phyloP scores from a whole-genome alignment of 2,113 vertebrate species.

The Nyctereutes procyonoides region DNA sequence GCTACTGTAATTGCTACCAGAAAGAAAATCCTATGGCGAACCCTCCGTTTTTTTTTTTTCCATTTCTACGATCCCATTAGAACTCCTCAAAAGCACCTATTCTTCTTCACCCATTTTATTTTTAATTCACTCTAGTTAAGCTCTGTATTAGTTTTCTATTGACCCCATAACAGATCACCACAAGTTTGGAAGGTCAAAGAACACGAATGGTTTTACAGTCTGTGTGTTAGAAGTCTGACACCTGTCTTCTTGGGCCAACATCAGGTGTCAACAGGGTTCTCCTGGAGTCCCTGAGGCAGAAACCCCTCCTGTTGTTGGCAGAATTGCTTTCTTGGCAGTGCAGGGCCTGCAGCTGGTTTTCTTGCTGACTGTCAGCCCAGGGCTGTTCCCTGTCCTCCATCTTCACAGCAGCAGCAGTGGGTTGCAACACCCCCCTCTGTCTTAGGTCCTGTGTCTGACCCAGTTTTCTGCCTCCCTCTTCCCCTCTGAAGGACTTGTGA shows the following conservation, averaged over 20 bases:
- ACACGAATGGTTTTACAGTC: neutral
- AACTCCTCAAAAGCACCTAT: neutral
- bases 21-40: neutral
- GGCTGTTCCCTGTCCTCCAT: neutral
- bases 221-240: rapidly evolving
- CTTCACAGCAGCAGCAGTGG: neutral
- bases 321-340: neutral
- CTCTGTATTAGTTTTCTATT: neutral
- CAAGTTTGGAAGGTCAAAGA: neutral
- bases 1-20: neutral
- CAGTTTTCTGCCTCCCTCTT: neutral
- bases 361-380: neutral
- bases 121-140: neutral
- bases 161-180: neutral
- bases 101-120: neutral
- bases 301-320: neutral
- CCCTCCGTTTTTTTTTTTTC: neutral
- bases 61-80: neutral
- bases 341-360: neutral
- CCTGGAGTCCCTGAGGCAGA: neutral
- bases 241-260: neutral
- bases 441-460: neutral
- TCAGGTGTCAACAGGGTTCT: neutral
- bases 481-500: neutral
- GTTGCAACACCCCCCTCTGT: rapidly evolving